Conservation (phyloP, 1,140 invertebrate genomes). For the Aplysia californica region DNA sequence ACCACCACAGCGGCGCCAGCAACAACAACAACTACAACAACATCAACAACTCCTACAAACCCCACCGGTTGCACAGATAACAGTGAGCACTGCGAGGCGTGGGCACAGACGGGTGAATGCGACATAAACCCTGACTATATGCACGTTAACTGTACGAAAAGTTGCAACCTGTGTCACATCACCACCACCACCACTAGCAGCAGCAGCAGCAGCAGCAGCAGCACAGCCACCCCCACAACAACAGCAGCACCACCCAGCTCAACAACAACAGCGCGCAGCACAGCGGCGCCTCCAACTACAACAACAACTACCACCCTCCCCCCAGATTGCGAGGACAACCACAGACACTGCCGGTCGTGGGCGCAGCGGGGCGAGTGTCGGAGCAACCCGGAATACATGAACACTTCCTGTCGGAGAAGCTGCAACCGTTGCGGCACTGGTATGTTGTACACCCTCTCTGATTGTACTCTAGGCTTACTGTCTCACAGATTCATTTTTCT, state of each 20-base stretch:
- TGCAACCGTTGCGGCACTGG: neutral
- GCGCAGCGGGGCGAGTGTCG: neutral
- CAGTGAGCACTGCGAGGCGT: conserved; percentile 33
- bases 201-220: no score
- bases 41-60: no score
- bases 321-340: neutral
- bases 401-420: neutral
- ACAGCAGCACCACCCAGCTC: no score
- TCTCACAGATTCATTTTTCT: no score
- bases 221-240: no score
- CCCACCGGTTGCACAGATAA: conserved; percentile 9
- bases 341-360: conserved; percentile 14
- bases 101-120: conserved; percentile 48
- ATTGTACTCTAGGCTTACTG: no score
- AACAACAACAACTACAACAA: no score
- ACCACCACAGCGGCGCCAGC: neutral
- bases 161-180: conserved; percentile 44
- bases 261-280: no score
- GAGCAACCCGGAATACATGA: conserved; percentile 13
- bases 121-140: conserved; percentile 44
- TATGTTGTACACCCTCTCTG: neutral
- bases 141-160: conserved; percentile 40
- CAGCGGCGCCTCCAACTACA: neutral
- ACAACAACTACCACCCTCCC: neutral
- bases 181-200: no score